A percentile compares a stretch with the other conserved stretches of the same genome.
phyloP scores from a whole-genome alignment of 2,888 invertebrate species.

The Sympetrum striolatum region DNA sequence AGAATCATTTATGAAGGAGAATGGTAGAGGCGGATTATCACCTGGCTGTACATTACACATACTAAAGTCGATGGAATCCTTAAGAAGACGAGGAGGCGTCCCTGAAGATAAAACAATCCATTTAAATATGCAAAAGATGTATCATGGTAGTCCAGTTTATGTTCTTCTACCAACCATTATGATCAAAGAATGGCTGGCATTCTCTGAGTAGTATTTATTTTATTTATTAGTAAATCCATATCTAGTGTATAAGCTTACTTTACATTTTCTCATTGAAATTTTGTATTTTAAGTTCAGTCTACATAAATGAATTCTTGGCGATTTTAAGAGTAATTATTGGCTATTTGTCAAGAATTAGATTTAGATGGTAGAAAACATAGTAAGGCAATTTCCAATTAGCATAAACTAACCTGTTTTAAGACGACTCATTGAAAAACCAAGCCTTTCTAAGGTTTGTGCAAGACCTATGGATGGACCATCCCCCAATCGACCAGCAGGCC shows the following conservation, averaged over 20 bases:
- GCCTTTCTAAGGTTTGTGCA: conserved; percentile 72
- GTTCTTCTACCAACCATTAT: neutral
- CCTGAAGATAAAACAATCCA: conserved; percentile 57
- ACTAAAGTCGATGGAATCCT: conserved; percentile 71
- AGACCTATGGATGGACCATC: conserved; percentile 80
- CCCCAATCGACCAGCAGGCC: conserved; percentile 81
- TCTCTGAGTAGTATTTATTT: no score
- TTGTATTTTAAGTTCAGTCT: no score
- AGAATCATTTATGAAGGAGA: conserved; percentile 77
- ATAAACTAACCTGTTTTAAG: conserved; percentile 77
- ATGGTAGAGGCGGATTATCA: conserved; percentile 75
- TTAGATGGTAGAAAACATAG: neutral
- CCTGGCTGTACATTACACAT: conserved; percentile 64
- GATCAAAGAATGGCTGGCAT: no score
- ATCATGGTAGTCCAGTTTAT: neutral
- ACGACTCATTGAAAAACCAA: conserved; percentile 78
- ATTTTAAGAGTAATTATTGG: no score
- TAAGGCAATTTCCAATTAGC: neutral
- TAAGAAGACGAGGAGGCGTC: conserved; percentile 81
- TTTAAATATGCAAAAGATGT: no score
- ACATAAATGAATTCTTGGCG: no score
- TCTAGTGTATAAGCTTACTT: no score
- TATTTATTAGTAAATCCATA: no score
- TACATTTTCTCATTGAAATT: no score
- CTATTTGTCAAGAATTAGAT: neutral